These are phyloP conservation scores for Beris morrisii DNA, from an alignment of 2,888 invertebrate species.

Conservation along the genomic window DNA sequence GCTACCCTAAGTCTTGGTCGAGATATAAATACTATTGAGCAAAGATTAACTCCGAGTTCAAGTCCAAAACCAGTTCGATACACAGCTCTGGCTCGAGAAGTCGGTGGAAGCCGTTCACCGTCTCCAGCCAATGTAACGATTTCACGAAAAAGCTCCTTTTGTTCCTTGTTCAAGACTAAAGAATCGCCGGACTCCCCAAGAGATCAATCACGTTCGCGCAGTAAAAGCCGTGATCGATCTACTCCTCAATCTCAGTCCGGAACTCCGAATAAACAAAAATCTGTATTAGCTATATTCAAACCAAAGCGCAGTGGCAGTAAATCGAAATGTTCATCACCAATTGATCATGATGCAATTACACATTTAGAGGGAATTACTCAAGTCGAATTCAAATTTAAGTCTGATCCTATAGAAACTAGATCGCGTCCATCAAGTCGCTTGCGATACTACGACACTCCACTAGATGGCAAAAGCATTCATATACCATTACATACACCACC, in stretches of 20 bases:
- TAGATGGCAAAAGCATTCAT: constrained; percentile 66
- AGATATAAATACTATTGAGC: constrained; percentile 50
- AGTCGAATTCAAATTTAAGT: constrained; percentile 55
- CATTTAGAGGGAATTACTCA: constrained; percentile 57
- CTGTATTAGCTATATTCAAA: constrained; percentile 69
- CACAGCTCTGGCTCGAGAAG: constrained; percentile 43
- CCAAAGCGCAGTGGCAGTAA: constrained; percentile 60
- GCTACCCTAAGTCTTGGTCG: constrained; percentile 61
- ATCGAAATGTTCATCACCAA: constrained; percentile 57
- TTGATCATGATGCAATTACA: constrained; percentile 45
- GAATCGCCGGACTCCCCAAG: constrained; percentile 57
- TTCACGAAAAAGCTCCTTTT: constrained; percentile 79
- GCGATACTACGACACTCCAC: constrained; percentile 66
- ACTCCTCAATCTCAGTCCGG: constrained; percentile 57
- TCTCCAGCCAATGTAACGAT: constrained; percentile 68
- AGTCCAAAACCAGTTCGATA: constrained; percentile 58
- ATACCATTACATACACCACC: constrained; percentile 77
- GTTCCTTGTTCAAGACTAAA: constrained; percentile 76
- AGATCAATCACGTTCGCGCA: constrained; percentile 61
- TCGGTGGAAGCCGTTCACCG: constrained; percentile 61
- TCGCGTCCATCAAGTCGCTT: constrained; percentile 52
- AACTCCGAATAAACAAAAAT: constrained; percentile 67
- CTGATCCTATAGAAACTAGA: constrained; percentile 40
- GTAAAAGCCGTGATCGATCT: constrained; percentile 62
- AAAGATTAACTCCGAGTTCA: constrained; percentile 57